These are phyloP conservation scores for Engystomops pustulosus DNA, from an alignment of 2,113 vertebrate species.

Conservation along the genomic window DNA sequence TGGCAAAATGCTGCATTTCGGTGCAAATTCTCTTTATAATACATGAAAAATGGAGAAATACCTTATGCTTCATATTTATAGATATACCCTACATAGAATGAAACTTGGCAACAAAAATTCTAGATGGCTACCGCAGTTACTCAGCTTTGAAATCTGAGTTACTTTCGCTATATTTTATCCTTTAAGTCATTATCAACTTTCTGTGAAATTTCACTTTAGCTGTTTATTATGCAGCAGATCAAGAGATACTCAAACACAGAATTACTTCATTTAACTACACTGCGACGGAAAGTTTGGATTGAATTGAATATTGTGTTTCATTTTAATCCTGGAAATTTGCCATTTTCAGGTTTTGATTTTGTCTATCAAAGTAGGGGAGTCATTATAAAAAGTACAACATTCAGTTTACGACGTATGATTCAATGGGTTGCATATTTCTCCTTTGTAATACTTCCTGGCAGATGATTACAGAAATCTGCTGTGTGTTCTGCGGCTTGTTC, in stretches of 20 bases:
- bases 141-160: background rate
- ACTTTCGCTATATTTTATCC: background rate
- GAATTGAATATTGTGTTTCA: background rate
- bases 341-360: background rate
- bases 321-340: background rate
- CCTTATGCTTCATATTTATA: background rate
- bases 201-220: background rate
- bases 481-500: background rate
- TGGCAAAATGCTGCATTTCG: too few relatives aligned
- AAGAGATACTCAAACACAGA: background rate
- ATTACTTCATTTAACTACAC: background rate
- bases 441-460: background rate
- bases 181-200: background rate
- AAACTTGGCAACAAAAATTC: background rate
- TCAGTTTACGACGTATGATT: background rate
- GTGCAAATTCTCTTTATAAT: background rate
- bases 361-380: background rate
- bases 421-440: background rate
- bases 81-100: background rate
- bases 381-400: background rate
- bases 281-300: background rate
- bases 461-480: background rate
- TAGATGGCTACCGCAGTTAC: background rate
- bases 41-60: background rate
- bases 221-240: background rate